These are phyloP conservation scores for Drosophila orosa DNA, from an alignment of 1,140 invertebrate genomes.

Conservation along the genomic window DNA sequence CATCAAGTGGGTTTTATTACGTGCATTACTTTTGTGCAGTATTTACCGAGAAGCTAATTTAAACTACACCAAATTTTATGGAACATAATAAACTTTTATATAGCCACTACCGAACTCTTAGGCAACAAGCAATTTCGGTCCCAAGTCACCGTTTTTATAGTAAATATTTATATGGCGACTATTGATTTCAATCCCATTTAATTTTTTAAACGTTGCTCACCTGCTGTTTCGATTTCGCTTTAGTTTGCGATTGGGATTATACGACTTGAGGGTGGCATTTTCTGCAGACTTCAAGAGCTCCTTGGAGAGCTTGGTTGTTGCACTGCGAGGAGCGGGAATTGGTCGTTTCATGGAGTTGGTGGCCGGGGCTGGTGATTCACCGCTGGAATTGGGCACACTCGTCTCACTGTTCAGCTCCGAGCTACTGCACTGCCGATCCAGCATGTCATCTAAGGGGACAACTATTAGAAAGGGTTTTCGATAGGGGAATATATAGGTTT, in stretches of 20 bases:
- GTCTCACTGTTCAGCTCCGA: slow-evolving; percentile 75
- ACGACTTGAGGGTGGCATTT: slow-evolving; percentile 78
- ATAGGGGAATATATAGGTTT: too few relatives aligned
- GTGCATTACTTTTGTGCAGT: background rate
- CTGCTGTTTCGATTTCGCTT: slow-evolving; percentile 80
- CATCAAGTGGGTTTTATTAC: background rate
- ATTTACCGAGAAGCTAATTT: background rate
- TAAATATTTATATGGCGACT: background rate
- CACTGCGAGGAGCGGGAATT: slow-evolving; percentile 68
- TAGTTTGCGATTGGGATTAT: slow-evolving; percentile 83
- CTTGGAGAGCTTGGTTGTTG: slow-evolving; percentile 58
- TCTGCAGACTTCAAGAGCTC: slow-evolving; percentile 72
- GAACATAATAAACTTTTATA: slow-evolving; percentile 11
- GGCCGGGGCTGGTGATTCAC: slow-evolving; percentile 62
- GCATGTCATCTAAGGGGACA: slow-evolving; percentile 64
- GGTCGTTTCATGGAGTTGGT: slow-evolving; percentile 79
- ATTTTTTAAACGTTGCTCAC: slow-evolving; percentile 42
- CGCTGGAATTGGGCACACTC: slow-evolving; percentile 71
- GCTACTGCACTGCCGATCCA: slow-evolving; percentile 73
- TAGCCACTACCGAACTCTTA: slow-evolving; percentile 4
- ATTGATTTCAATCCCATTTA: slow-evolving; percentile 8
- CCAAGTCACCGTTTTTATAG: background rate
- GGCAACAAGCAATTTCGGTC: background rate
- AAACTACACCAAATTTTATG: slow-evolving; percentile 13
- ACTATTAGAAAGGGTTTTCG: background rate